phyloP scores from a whole-genome alignment of 2,113 vertebrate genomes.

The Tychaedon coryphoeus region DNA sequence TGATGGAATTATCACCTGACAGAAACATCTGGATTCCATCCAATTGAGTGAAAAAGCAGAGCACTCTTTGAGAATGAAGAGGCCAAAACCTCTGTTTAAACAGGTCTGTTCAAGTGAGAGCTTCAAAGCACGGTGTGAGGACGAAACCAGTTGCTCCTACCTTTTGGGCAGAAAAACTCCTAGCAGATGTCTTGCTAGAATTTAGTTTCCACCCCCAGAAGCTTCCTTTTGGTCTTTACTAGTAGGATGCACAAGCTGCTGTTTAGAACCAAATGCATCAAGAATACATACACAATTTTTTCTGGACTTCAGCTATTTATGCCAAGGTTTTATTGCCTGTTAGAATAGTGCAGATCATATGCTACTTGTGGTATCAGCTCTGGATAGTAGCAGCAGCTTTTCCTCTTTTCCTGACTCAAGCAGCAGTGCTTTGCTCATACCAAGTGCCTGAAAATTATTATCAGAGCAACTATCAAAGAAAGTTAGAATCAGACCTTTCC shows the following conservation, averaged over 20 bases:
- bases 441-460: neutral
- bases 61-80: neutral
- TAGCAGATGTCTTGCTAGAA: neutral
- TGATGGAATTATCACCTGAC: neutral
- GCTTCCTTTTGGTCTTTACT: neutral
- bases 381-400: neutral
- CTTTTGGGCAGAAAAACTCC: neutral
- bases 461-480: neutral
- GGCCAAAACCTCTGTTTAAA: neutral
- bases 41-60: neutral
- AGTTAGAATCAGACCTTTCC: neutral
- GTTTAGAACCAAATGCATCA: neutral
- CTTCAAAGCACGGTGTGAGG: neutral
- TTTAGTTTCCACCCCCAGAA: neutral
- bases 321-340: neutral
- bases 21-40: neutral
- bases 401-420: neutral
- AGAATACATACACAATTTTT: neutral
- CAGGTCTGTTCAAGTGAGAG: neutral
- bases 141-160: neutral
- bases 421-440: neutral
- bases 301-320: neutral
- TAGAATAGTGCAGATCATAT: neutral
- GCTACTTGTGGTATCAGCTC: neutral
- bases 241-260: neutral